Base-by-base conservation (phyloP, 2,888 invertebrate genomes). In the Caenorhabditis wallacei region DNA sequence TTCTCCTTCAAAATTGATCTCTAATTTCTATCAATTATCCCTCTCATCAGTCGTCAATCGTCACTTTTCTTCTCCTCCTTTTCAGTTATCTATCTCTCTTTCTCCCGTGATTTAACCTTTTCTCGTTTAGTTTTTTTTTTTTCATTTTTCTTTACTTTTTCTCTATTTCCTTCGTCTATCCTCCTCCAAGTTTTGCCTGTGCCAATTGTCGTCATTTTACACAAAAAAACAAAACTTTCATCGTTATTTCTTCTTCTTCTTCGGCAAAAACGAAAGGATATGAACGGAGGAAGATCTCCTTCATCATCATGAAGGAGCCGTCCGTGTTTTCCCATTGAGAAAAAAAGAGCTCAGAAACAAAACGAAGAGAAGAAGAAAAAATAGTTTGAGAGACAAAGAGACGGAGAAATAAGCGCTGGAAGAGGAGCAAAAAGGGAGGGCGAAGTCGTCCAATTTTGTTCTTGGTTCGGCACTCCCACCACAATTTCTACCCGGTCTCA, bases 201-300 rank as follows among this genome's bases (percentile, higher is more conserved):
- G 66, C 66, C 75, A 75, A 68, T 75, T 75, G 75, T 76, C 76
- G 76, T 76, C 76, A 68, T 68, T 61, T 76, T 72, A 68, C 59
- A 56, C 66, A 74, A 63, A 51, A 74, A 43, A 74, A 57, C 40
- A 56, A 64, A 74, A 74, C 35, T 37, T 64, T 37, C 30, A 20
- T 26, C 24, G 43, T 48, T 30, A 13, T 30, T 48, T 56, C 37
- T 8, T 57, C 16, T 48, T 56, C 37, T 8, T 57, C 16, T 26
- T 20, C 54, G 30, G 30, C 30, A 30, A 30, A n/a, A 5, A 30
- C 30, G 3, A 30, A 30, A 30, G 8, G 30, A 30, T 30, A 30
- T 30, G 30, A 30, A 30, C 30, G 30, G 30, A 30, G 30, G 8
- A 30, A 30, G 30, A 18, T 35, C 22, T 26, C 13, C 57, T 61